Conservation (phyloP, 2,797 vertebrate genomes). For the Paedocypris micromegethes region DNA sequence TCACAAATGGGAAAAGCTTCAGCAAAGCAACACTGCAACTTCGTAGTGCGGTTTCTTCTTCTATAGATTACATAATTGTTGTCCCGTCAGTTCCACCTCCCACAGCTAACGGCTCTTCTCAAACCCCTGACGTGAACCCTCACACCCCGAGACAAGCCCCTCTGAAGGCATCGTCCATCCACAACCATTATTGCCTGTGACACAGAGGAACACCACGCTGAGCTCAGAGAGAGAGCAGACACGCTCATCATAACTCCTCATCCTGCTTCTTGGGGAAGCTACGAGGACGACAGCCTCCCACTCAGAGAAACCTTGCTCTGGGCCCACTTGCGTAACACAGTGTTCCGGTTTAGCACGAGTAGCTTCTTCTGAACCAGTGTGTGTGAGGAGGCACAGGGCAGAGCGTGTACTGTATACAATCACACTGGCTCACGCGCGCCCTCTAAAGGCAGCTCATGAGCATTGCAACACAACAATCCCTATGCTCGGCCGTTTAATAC, state of each 20-base stretch:
- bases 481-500: not conserved
- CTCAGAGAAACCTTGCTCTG: conserved; percentile 40
- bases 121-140: conserved; percentile 26
- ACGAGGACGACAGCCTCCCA: conserved; percentile 30
- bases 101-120: conserved; percentile 26
- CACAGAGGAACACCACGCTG: conserved; percentile 3
- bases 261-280: conserved; percentile 32
- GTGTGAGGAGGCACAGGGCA: conserved; percentile 38
- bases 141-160: conserved; percentile 31
- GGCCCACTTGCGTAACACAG: conserved; percentile 51
- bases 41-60: too few species aligned
- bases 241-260: conserved; percentile 5
- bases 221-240: conserved; percentile 4
- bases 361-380: conserved; percentile 52
- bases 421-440: conserved; percentile 58
- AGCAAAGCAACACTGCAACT: too few species aligned
- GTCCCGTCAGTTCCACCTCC: conserved; percentile 21
- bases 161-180: conserved; percentile 22
- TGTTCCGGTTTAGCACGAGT: conserved; percentile 46
- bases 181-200: conserved; percentile 31
- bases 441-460: conserved; percentile 56
- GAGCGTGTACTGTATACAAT: conserved; percentile 59
- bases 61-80: conserved; percentile 35
- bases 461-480: conserved; percentile 36
- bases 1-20: too few species aligned